Percentiles rank a stretch among this genome's conserved stretches.
Evolutionary conservation across 2,113 vertebrate genomes (phyloP).

Genomic region (Dipodomys spectabilis): DNA sequence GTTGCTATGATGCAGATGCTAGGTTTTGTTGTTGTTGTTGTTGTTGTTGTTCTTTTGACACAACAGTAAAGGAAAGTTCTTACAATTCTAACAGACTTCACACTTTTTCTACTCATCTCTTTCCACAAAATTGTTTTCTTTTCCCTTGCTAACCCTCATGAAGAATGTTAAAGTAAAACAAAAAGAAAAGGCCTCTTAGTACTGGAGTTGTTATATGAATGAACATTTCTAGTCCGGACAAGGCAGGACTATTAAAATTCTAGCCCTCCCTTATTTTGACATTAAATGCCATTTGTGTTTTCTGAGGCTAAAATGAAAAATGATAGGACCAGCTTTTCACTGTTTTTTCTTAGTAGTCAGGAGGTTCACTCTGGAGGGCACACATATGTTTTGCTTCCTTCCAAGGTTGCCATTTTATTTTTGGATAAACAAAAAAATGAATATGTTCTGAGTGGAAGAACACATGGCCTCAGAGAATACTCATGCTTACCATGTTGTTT

Average conservation of each 20-base stretch:
- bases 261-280: conserved; percentile 52
- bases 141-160: not conserved
- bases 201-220: not conserved
- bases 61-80: not conserved
- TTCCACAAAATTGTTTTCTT: not conserved
- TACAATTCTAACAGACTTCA: not conserved
- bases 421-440: conserved; percentile 66
- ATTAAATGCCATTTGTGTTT: conserved; percentile 72
- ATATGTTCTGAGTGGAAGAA: conserved; percentile 60
- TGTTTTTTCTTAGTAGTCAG: conserved; percentile 48
- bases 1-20: not conserved
- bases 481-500: conserved; percentile 53
- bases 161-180: conserved; percentile 24
- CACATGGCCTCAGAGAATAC: conserved; percentile 43
- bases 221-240: conserved; percentile 41
- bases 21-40: not conserved
- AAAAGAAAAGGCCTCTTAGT: not conserved
- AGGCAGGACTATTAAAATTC: conserved; percentile 65
- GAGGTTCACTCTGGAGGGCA: conserved; percentile 56
- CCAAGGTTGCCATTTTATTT: conserved; percentile 67
- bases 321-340: conserved; percentile 57
- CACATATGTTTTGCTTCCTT: conserved; percentile 58
- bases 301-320: conserved; percentile 65
- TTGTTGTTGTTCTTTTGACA: not conserved
- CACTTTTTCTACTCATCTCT: not conserved